Evolutionary conservation across 2,797 vertebrate genomes (phyloP).

Genomic region (Pipistrellus pipistrellus): DNA sequence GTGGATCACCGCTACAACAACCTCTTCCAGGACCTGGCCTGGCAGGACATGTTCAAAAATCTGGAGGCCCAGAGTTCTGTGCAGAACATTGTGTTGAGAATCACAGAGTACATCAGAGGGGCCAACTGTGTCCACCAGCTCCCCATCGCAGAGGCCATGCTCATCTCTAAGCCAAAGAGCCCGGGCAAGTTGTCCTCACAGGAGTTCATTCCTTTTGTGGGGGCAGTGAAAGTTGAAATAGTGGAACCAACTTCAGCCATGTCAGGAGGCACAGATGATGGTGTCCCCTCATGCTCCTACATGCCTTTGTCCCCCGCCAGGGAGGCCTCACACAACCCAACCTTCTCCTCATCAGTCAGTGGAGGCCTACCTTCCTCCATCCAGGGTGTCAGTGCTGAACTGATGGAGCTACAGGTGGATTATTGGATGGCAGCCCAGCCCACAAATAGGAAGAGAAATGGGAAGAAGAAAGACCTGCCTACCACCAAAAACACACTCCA

Average conservation of each 20-base stretch:
- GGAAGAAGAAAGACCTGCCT: constrained; percentile 93
- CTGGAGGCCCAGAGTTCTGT: constrained; percentile 93
- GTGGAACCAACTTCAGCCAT: neutral
- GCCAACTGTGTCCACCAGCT: constrained; percentile 97
- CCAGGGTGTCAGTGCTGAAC: too few relatives aligned
- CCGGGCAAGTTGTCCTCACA: accelerated
- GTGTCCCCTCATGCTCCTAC: neutral
- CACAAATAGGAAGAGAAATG: too few relatives aligned
- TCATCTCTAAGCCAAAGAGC: constrained; percentile 98
- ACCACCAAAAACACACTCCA: constrained; percentile 97
- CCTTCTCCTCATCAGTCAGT: too few relatives aligned
- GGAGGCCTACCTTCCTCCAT: too few relatives aligned
- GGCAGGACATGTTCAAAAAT: constrained; percentile 96
- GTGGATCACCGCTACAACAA: constrained; percentile 97
- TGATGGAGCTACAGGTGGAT: too few relatives aligned
- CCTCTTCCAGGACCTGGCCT: constrained; percentile 97
- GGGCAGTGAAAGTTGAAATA: neutral
- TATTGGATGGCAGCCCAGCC: too few relatives aligned
- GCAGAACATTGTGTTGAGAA: constrained; percentile 94
- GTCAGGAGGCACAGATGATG: neutral
- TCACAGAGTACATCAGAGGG: constrained; percentile 96
- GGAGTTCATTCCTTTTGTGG: neutral
- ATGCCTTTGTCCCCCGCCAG: neutral
- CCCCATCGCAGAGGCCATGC: constrained; percentile 98
- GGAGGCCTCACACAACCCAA: too few relatives aligned